Evolutionary conservation across 2,888 invertebrate genomes (phyloP).

Genomic region (Synergus japonicus): DNA sequence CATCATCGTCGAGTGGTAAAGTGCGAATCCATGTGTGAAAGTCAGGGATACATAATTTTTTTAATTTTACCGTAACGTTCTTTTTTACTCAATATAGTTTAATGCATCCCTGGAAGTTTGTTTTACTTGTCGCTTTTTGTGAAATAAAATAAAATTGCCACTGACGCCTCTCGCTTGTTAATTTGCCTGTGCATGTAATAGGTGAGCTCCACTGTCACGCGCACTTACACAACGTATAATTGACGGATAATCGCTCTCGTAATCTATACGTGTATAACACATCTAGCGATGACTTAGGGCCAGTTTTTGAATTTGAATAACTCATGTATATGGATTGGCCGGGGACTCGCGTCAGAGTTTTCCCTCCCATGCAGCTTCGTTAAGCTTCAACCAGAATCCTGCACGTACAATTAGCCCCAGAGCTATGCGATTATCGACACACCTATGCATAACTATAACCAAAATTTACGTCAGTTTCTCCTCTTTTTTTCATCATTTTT

Average conservation of each 20-base stretch:
- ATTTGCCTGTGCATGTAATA: constrained; percentile 58
- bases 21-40: background rate
- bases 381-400: constrained; percentile 6
- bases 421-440: constrained; percentile 39
- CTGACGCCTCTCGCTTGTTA: constrained; percentile 55
- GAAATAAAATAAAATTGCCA: constrained; percentile 42
- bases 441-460: constrained; percentile 12
- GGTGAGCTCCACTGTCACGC: constrained; percentile 64
- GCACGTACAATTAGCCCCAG: constrained; percentile 45
- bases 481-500: background rate
- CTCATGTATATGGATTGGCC: constrained; percentile 49
- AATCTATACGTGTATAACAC: constrained; percentile 51
- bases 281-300: constrained; percentile 4
- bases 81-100: too few relatives aligned
- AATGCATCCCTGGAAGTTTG: background rate
- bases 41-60: background rate
- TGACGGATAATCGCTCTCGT: constrained; percentile 64
- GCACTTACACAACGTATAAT: constrained; percentile 71
- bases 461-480: background rate
- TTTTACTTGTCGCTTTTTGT: background rate
- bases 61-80: too few relatives aligned
- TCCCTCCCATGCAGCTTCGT: constrained; percentile 37
- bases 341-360: background rate
- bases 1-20: constrained; percentile 1
- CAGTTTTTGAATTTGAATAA: constrained; percentile 40